Evolutionary conservation across 2,888 invertebrate species (phyloP), one percentile per base, ranked within the genome.

Genomic region (Crioceris asparagi): DNA sequence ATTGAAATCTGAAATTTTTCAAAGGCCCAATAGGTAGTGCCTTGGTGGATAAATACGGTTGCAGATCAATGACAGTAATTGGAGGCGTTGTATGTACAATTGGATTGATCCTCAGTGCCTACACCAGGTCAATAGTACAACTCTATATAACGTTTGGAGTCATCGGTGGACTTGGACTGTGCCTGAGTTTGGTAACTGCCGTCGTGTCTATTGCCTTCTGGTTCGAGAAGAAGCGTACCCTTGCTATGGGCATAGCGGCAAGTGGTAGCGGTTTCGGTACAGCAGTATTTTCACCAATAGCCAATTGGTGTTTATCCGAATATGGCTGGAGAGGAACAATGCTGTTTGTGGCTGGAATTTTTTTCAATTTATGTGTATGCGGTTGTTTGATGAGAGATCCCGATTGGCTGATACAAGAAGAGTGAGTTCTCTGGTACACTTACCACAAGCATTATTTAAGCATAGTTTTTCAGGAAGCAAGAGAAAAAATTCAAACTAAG

Each of bases 221-320:
- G 82, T 92, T 92, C 62, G 88, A 91, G 52, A 84, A 84, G 60
- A 82, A 80, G 54, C 72, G 90, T 25, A 83, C 84, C 30, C 70
- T 91, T 45, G 91, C 91, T 4, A 84, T 87, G 6, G 87, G 91
- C 1, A 67, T 91, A 36, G 85, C 88, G 1, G 88, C 88, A 1
- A 87, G 87, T 51, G 91, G 91, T 5, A 87, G 87, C 0, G 90
- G 90, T 1, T 79, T 88, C 31, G 91, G 91, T n/a, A 92, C 91
- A 0, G 85, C 88, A 52, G 66, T 88, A 1, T 88, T 88, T 57
- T 86, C 90, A 3, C 88, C 88, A 0, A 72, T 90, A 65, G 87
- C 87, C 0, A 80, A 83, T 42, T 80, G 74, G 58, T 75, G 84
- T 38, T 75, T 88, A 27, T 72, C 76, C 39, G 75, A 79, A 48